These are phyloP conservation scores for Paramormyrops kingsleyae DNA, from an alignment of 2,113 vertebrate species.

Conservation along the genomic window DNA sequence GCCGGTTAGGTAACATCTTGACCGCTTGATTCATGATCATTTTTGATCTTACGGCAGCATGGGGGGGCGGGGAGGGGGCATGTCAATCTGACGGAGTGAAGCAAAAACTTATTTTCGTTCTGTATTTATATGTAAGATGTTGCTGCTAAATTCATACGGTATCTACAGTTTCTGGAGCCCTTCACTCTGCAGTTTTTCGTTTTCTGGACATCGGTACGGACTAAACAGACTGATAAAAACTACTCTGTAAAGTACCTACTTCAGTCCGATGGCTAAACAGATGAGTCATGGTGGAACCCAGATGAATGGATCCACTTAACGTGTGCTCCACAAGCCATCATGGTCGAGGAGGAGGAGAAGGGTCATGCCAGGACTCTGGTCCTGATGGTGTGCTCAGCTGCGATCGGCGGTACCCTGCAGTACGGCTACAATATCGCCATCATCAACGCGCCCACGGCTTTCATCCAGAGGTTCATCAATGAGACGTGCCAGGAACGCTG, in stretches of 20 bases:
- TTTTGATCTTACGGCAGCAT: not conserved
- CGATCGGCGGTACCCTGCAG: conserved; percentile 84
- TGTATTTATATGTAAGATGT: not conserved
- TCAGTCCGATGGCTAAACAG: not conserved
- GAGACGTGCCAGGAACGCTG: conserved; percentile 66
- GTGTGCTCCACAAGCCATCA: not conserved
- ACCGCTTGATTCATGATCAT: not conserved
- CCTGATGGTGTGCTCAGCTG: conserved; percentile 70
- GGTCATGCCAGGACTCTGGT: conserved; percentile 56
- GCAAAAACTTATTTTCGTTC: not conserved
- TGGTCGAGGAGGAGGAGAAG: conserved; percentile 23
- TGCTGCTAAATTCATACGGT: not conserved
- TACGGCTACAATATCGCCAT: conserved; percentile 87
- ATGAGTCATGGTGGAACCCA: not conserved
- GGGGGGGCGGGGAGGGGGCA: not conserved
- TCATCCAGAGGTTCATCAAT: conserved; percentile 79
- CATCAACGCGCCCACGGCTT: conserved; percentile 74
- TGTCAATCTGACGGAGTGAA: not conserved
- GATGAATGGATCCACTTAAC: not conserved
- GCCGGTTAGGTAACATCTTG: not conserved
- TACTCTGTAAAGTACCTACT: not conserved
- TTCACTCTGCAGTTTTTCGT: not conserved
- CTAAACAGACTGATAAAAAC: not conserved
- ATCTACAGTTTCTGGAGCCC: not conserved
- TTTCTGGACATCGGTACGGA: not conserved